Conservation (phyloP, 2,888 invertebrate genomes). For the Drosophila sordidula region DNA sequence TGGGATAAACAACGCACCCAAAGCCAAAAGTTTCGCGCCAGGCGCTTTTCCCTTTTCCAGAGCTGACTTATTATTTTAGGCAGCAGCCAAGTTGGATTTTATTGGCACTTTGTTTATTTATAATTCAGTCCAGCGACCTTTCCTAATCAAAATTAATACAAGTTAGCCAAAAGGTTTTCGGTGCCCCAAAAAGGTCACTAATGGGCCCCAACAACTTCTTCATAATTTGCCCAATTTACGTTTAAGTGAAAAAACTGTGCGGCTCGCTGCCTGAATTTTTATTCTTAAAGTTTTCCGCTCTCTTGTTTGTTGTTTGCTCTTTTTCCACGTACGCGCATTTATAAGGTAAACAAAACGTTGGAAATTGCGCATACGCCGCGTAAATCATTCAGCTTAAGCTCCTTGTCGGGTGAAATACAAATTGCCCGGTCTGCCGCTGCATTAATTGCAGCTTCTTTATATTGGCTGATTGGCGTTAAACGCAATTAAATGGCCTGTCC, state of each 20-base stretch:
- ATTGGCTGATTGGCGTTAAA: slow-evolving; percentile 39
- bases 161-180: slow-evolving; percentile 13
- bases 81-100: slow-evolving; percentile 56
- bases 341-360: slow-evolving; percentile 20
- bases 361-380: slow-evolving; percentile 52
- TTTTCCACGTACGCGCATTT: slow-evolving; percentile 43
- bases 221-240: slow-evolving; percentile 52
- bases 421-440: slow-evolving; percentile 53
- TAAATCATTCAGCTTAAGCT: slow-evolving; percentile 68
- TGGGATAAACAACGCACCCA: slow-evolving; percentile 35
- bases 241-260: slow-evolving; percentile 15
- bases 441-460: slow-evolving; percentile 58
- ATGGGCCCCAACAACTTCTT: slow-evolving; percentile 40
- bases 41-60: slow-evolving; percentile 10
- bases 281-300: slow-evolving; percentile 1
- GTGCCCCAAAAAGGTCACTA: slow-evolving; percentile 41
- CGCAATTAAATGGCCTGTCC: slow-evolving; percentile 40
- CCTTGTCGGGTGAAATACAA: slow-evolving; percentile 49
- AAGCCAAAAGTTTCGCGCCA: slow-evolving; percentile 27
- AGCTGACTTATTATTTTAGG: slow-evolving; percentile 68
- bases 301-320: neutral
- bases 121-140: slow-evolving; percentile 54
- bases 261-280: neutral
- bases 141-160: slow-evolving; percentile 61
- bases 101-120: slow-evolving; percentile 72